Evolutionary conservation across 2,888 invertebrate species (phyloP), one percentile per base, ranked within the genome.

Genomic region (Andrena marginata): DNA sequence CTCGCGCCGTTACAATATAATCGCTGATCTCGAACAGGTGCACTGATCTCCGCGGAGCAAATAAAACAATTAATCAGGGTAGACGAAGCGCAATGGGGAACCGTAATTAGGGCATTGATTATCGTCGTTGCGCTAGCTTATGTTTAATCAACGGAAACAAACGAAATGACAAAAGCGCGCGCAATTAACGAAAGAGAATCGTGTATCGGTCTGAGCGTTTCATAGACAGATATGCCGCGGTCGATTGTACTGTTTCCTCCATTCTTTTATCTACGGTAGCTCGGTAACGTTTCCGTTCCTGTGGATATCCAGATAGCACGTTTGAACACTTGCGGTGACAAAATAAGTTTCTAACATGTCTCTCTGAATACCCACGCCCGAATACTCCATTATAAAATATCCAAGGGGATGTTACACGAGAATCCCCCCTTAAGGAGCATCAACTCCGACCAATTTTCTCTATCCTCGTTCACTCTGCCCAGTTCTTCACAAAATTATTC

Each of bases 91-190:
- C n/a, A n/a, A 49, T 64, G 16, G 20, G 23, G 26, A 1, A n/a
- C n/a, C 51, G 8, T 33, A 33, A 77, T 73, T 56, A 49, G 20
- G 10, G 63, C 33, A 54, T 33, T 29, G 35, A 72, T 77, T 72
- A 35, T 16, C 20, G 49, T 35, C 42, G 16, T 48, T 13, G 20
- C 6, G n/a, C 10, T 20, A 16, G 59, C 35, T 26, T 51, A 10
- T 42, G 13, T 63, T 16, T 23, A 16, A n/a, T 16, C 33, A 69
- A 56, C n/a, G 13, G 23, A 26, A 26, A 5, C 10, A 5, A 59
- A 3, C n/a, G 35, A 8, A 42, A 33, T 8, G 13, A 16, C 2
- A 3, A 10, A 54, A n/a, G 3, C 2, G 35, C 26, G 16, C n/a
- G 31, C 29, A 31, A 74, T 26, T 26, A 29, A 62, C 7, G 10